Conservation (phyloP, 2,113 vertebrate species). For the Muntiacus reevesi region DNA sequence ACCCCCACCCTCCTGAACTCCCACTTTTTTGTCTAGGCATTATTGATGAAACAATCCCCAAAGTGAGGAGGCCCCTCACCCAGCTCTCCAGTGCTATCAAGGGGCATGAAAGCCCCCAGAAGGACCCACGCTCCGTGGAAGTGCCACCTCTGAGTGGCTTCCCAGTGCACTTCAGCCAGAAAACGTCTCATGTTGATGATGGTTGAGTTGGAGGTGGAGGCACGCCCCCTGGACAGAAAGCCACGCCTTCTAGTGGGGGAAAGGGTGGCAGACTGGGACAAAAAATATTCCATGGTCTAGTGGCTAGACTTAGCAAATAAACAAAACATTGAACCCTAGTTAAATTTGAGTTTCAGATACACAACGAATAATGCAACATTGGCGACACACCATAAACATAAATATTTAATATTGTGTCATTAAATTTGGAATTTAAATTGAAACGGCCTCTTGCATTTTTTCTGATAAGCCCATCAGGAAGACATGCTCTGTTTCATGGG, state of each 20-base stretch:
- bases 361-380: rapidly evolving
- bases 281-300: neutral
- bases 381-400: neutral
- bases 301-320: neutral
- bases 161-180: rapidly evolving
- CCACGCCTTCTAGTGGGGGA: rapidly evolving
- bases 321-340: rapidly evolving
- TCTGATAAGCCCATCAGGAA: rapidly evolving
- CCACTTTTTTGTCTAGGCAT: neutral
- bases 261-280: neutral
- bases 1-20: neutral
- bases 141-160: rapidly evolving
- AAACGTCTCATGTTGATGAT: neutral
- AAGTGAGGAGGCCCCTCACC: neutral
- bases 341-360: neutral
- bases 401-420: neutral
- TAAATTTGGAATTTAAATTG: neutral
- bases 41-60: neutral
- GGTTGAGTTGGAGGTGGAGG: neutral
- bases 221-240: rapidly evolving
- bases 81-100: neutral
- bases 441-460: rapidly evolving
- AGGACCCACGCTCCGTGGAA: neutral
- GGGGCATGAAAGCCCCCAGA: neutral
- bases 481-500: rapidly evolving